Conservation (phyloP, 2,113 vertebrate species). For the Quiscalus mexicanus region DNA sequence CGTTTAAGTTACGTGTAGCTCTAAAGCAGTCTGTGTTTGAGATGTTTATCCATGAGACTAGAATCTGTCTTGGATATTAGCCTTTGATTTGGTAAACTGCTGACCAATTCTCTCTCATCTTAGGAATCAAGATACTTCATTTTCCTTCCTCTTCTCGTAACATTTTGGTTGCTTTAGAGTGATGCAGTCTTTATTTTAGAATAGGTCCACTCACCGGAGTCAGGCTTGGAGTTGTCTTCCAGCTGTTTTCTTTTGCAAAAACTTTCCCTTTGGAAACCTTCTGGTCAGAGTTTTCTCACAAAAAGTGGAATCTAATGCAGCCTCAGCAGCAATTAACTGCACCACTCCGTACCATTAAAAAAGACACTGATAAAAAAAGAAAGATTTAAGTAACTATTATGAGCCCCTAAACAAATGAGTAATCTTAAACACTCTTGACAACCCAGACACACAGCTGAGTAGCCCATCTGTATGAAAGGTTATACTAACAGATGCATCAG, state of each 20-base stretch:
- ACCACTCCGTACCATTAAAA: background rate
- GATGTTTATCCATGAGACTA: background rate
- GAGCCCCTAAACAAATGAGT: background rate
- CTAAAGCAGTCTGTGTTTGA: background rate
- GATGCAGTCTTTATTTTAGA: background rate
- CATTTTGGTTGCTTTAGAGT: background rate
- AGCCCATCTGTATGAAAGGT: background rate
- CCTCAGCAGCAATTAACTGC: background rate
- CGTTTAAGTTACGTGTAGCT: background rate
- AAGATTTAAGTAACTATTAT: background rate
- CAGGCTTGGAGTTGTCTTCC: background rate
- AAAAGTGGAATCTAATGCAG: background rate
- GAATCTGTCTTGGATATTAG: background rate
- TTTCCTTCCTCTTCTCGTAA: background rate
- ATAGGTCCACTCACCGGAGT: background rate
- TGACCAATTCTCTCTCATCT: constrained; percentile 41
- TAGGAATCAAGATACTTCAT: constrained; percentile 9
- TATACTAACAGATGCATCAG: background rate
- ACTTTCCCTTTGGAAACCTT: background rate
- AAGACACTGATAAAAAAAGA: background rate
- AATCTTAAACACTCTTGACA: background rate
- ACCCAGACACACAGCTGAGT: background rate
- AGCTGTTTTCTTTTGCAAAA: background rate
- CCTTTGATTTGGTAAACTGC: constrained; percentile 37
- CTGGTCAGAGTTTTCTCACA: background rate